Evolutionary conservation across 2,888 invertebrate species (phyloP), one percentile per base, ranked within the genome.

Genomic region (Cosmia pyralina): DNA sequence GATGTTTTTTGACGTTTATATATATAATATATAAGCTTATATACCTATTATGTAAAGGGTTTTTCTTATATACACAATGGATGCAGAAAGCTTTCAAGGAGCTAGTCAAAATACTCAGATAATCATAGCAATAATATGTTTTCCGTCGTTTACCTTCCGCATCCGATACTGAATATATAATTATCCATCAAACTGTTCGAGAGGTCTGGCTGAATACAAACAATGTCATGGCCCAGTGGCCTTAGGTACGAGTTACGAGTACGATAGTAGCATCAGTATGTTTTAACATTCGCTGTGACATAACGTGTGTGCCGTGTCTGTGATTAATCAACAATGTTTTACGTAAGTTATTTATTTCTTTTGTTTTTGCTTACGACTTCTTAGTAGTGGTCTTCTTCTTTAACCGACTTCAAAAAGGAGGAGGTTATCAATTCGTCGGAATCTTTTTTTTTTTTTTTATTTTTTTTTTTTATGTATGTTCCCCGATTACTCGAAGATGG

Each of bases 191-290:
- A 34, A n/a, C n/a, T n/a, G n/a, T n/a, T n/a, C 22, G 52, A 41
- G 44, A 75, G 55, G 60, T 71, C 67, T 48, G 34, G 44, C 28
- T 28, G 28, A 28, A 58, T 60, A 63, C 66, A 69, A 57, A 70
- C 74, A 82, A 82, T 71, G 81, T 83, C 81, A 78, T 34, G 68
- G 65, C 69, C 75, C 69, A 55, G 4, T 80, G 81, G 72, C 78
- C 81, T 83, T 71, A 28, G 55, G 4, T 41, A n/a, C 28, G 28
- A 28, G 28, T n/a, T 28, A 28, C 28, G 6, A 6, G 38, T 38
- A 38, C 50, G 41, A 72, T 74, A 72, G 34, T 50, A 38, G 22
- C 55, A n/a, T n/a, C n/a, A n/a, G 82, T 82, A 3, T 55, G 75
- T 57, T 34, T 38, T n/a, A 52, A 57, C 78, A 38, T 67, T 64